Evolutionary conservation across 2,113 vertebrate species (phyloP).

Genomic region (Oceanites oceanicus): DNA sequence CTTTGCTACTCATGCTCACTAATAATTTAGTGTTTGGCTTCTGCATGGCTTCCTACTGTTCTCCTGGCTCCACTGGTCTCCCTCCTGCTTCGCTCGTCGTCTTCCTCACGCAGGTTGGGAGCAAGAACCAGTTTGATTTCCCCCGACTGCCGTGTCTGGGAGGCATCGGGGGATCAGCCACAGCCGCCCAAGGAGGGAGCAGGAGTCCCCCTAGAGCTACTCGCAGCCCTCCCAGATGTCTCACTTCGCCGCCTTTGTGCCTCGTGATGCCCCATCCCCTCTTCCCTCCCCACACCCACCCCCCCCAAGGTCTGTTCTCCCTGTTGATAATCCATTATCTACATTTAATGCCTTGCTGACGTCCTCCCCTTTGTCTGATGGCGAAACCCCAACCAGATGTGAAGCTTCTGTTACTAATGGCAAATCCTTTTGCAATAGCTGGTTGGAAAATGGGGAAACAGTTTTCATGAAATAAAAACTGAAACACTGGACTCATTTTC

Average conservation of each 20-base stretch:
- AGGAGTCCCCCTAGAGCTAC: background rate
- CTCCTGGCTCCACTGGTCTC: conserved; percentile 10
- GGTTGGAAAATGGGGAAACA: background rate
- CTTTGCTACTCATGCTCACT: conserved; percentile 34
- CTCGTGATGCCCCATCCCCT: background rate
- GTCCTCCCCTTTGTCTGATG: background rate
- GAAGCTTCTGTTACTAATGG: conserved; percentile 43
- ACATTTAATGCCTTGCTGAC: conserved; percentile 47
- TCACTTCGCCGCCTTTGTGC: background rate
- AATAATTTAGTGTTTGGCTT: conserved; percentile 66
- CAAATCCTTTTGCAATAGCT: conserved; percentile 42
- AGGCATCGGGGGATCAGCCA: background rate
- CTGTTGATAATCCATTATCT: conserved; percentile 56
- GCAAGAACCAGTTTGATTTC: conserved; percentile 28
- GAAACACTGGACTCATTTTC: background rate
- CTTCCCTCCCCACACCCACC: background rate
- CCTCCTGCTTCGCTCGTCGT: background rate
- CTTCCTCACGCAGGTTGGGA: background rate
- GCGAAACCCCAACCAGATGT: conserved; percentile 28
- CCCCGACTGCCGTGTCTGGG: background rate
- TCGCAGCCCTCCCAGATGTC: conserved; percentile 13
- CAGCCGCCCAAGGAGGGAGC: background rate
- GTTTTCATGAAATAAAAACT: background rate
- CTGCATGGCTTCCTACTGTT: conserved; percentile 60
- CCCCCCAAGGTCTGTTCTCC: background rate